These are phyloP conservation scores for Lochmaea capreae DNA, from an alignment of 2,888 invertebrate genomes.

Conservation along the genomic window DNA sequence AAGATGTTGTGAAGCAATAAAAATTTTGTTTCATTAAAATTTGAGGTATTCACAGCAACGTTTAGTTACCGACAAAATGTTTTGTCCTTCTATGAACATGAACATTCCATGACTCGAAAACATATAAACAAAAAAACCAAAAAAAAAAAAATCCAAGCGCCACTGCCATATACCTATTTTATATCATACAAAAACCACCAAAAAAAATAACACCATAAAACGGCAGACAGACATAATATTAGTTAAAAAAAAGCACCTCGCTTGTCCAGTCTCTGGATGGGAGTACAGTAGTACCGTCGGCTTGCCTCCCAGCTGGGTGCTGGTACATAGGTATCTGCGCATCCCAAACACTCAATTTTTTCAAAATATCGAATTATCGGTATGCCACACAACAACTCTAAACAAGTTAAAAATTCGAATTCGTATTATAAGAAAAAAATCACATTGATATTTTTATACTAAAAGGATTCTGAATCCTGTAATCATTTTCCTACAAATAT, in stretches of 20 bases:
- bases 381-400: constrained; percentile 38
- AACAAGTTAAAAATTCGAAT: background rate
- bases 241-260: constrained; percentile 69
- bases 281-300: constrained; percentile 65
- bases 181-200: constrained; percentile 39
- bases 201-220: constrained; percentile 34
- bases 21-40: too few species aligned
- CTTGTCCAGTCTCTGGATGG: constrained; percentile 66
- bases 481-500: too few species aligned
- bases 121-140: constrained; percentile 20
- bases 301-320: constrained; percentile 70
- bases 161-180: constrained; percentile 40
- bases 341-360: constrained; percentile 63
- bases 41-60: constrained; percentile 1
- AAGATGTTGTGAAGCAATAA: too few species aligned
- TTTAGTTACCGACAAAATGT: background rate
- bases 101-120: constrained; percentile 22
- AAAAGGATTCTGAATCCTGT: too few species aligned
- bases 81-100: constrained; percentile 17
- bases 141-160: constrained; percentile 40
- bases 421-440: too few species aligned
- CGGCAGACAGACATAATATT: constrained; percentile 69
- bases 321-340: constrained; percentile 73
- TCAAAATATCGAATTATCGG: constrained; percentile 29
- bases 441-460: too few species aligned